Percentiles rank a stretch among this genome's conserved stretches.
Evolutionary conservation across 30 jellyfish, hydroid and myxozoan species (phyloP).

Genomic region (Aurelia aurita): DNA sequence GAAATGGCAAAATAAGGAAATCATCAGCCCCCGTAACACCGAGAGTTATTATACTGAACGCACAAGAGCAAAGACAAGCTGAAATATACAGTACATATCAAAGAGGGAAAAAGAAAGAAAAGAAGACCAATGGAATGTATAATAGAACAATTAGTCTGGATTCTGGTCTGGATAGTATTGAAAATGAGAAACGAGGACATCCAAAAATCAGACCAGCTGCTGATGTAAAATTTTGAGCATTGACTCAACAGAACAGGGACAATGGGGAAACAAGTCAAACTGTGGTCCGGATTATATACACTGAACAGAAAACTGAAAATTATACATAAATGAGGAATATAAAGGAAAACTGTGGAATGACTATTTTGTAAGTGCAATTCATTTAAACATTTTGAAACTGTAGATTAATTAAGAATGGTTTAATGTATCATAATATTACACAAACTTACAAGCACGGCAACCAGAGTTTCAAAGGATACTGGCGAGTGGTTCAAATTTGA

Average conservation of each 20-base stretch:
- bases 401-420: too few relatives aligned
- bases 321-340: too few relatives aligned
- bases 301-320: too few relatives aligned
- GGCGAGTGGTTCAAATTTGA: too few relatives aligned
- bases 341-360: too few relatives aligned
- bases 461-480: too few relatives aligned
- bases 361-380: too few relatives aligned
- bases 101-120: slow-evolving; percentile 15
- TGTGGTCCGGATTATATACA: too few relatives aligned
- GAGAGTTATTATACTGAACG: slow-evolving; percentile 16
- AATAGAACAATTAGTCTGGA: slow-evolving; percentile 61
- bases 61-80: slow-evolving; percentile 20
- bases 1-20: slow-evolving; percentile 21
- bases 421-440: too few relatives aligned
- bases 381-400: too few relatives aligned
- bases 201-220: slow-evolving; percentile 56
- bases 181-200: background rate
- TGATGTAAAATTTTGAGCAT: slow-evolving; percentile 44
- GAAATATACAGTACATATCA: slow-evolving; percentile 54
- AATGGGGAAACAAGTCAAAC: too few relatives aligned
- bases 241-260: background rate
- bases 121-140: slow-evolving; percentile 2
- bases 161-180: slow-evolving; percentile 62
- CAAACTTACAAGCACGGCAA: too few relatives aligned
- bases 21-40: slow-evolving; percentile 47